Evolutionary conservation across 2,888 invertebrate species (phyloP).

Genomic region (Hirtodrosophila duncani): DNA sequence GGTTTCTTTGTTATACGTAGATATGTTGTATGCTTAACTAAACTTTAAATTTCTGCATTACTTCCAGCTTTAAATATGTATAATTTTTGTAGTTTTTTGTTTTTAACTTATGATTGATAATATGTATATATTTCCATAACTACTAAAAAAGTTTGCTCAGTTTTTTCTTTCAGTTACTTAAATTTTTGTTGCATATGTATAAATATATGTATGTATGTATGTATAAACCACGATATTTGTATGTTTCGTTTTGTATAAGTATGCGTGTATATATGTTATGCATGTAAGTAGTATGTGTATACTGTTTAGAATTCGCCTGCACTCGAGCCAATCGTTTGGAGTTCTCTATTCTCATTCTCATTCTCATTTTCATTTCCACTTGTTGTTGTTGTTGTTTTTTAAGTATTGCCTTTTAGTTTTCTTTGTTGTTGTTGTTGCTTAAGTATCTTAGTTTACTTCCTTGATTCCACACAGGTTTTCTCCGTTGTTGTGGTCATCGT

Average conservation of each 20-base stretch:
- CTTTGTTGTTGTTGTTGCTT: constrained; percentile 23
- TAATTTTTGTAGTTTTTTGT: constrained; percentile 37
- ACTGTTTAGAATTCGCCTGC: constrained; percentile 46
- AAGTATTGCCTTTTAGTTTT: constrained; percentile 37
- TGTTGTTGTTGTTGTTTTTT: constrained; percentile 34
- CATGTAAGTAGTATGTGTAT: constrained; percentile 38
- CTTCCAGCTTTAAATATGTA: constrained; percentile 65
- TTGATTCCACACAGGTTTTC: constrained; percentile 52
- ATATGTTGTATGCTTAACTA: constrained; percentile 41
- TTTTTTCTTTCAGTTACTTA: constrained; percentile 12
- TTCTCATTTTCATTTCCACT: constrained; percentile 15
- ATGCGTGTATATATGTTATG: constrained; percentile 27
- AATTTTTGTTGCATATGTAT: constrained; percentile 9
- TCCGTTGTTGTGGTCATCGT: constrained; percentile 58
- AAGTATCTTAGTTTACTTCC: constrained; percentile 35
- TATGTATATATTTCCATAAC: constrained; percentile 49
- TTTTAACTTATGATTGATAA: constrained; percentile 20
- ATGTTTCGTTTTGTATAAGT: constrained; percentile 47
- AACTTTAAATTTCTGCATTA: constrained; percentile 58
- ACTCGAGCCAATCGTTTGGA: constrained; percentile 26
- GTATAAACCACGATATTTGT: constrained; percentile 48
- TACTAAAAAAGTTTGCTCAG: constrained; percentile 54
- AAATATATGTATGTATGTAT: constrained; percentile 34
- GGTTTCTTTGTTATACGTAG: constrained; percentile 28
- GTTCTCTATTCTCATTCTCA: too few species aligned